Base-by-base conservation (phyloP, 2,888 invertebrate genomes). In the Eurytoma adleriae region DNA sequence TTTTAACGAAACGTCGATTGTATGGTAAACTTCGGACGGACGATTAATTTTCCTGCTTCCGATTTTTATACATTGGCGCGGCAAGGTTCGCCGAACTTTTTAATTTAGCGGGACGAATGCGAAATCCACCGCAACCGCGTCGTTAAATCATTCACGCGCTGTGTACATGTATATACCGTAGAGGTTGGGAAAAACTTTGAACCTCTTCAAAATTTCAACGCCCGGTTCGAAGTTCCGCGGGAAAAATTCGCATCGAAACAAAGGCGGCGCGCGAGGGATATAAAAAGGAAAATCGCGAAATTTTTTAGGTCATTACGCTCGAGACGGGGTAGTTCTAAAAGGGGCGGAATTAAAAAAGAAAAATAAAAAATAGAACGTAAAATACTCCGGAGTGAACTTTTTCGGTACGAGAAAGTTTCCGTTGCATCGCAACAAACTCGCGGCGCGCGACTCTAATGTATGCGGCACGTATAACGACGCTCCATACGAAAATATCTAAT, bases 401-500 rank as follows among this genome's bases (percentile, higher is more conserved):
- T 40, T 40, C 40, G 40, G 40, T 40, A 3, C 40, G 7, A 3
- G 40, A 40, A 40, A 40, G 2, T 24, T 64, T 73, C 24, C 50
- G 50, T 40, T 30, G 70, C 77, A 70, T 13, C 59, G 16, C 52
- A 56, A 12, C 48, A 24, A 75, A 80, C 76, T 71, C 76, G 72
- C 40, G 30, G 18, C 80, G 20, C 59, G 16, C 48, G 70, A 75
- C 75, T 78, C 82, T 83, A 84, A 84, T 84, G 75, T 84, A 85
- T 84, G 82, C 84, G 75, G 68, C 75, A 78, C 81, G 81, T 76
- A 40, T 30, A n/a, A 75, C 75, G 81, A 80, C 68, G 67, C 82
- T 84, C 84, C 84, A 85, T 85, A 84, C 84, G 80, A 84, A 84
- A 85, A 84, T 79, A 83, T 40, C 83, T 84, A 84, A 85, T 84